A percentile compares a stretch with the other conserved stretches of the same genome.
Evolutionary conservation across 2,113 vertebrate genomes (phyloP).

Genomic region (Dicrurus megarhynchus): DNA sequence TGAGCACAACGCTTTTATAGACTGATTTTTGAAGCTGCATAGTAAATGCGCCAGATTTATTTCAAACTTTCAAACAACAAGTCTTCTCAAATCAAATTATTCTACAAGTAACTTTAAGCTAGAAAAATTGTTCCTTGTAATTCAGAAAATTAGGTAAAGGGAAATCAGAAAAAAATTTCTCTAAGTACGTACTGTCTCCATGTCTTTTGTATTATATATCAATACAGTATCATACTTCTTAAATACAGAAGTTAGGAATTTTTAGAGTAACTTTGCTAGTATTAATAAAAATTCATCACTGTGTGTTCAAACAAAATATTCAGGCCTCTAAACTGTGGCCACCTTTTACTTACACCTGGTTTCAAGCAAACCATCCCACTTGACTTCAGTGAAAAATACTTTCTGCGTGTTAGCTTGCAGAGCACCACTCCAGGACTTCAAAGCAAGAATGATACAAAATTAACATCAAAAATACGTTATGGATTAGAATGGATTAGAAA

Average conservation of each 20-base stretch:
- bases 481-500: constrained; percentile 67
- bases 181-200: neutral
- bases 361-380: constrained; percentile 27
- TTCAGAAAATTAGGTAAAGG: neutral
- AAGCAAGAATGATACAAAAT: constrained; percentile 66
- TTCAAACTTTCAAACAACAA: neutral
- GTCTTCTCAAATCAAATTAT: neutral
- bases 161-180: neutral
- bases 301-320: neutral
- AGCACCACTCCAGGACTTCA: constrained; percentile 38
- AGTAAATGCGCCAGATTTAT: neutral
- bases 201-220: neutral
- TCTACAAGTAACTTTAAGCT: neutral
- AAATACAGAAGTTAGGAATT: neutral
- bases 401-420: constrained; percentile 35
- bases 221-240: neutral
- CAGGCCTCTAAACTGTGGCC: neutral
- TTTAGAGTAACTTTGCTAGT: neutral
- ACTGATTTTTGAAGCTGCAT: neutral
- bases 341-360: constrained; percentile 10
- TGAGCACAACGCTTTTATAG: neutral
- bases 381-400: constrained; percentile 37
- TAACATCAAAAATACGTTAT: constrained; percentile 64
- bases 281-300: constrained; percentile 1
- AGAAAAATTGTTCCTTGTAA: neutral